Base-by-base conservation (phyloP, 2,113 vertebrate genomes). In the Xyliphius kryptos region DNA sequence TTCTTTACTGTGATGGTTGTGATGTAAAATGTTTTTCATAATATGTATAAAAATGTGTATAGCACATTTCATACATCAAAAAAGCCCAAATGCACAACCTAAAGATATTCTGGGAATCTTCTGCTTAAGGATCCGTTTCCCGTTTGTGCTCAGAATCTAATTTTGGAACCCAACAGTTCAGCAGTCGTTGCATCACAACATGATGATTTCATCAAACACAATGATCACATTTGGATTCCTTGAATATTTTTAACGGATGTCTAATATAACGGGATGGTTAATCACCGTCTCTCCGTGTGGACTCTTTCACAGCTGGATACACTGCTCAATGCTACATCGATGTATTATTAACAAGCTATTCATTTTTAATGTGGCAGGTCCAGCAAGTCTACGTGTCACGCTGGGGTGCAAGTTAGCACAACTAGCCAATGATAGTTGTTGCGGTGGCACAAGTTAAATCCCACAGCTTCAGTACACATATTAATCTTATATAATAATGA, bases 311-410 rank as follows among this genome's bases (percentile, higher is more conserved):
- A 41, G 67, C 63, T 49, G 50, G 38, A 56, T 56, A 65, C 60
- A 66, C 65, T 69, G 55, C 62, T 41, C 66, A 59, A 52, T 40
- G 43, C 56, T 17, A 62, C 59, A 22, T 68, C 71, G 38, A 73
- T 73, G 46, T 38, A 73, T 73, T 73, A 73, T 73, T 73, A 61
- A 73, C 64, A 69, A 56, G 21, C 37, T 57, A 69, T 73, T 66
- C 60, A 73, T 73, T 66, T 73, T 73, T 73, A 69, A 73, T 69
- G 52, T 47, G 6, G 46, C 52, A 37, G 67, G 57, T 69, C 66
- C 46, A 49, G 46, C 52, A 22, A 62, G 62, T 69, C 66, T 60
- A 52, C 49, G 56, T 67, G 56, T 60, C 65, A 67, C 16, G 49
- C 65, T 53, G 62, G 36, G 67, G 68, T 68, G 46, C 61, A 53